Evolutionary conservation across 2,797 vertebrate species (phyloP).

Genomic region (Gymnoscopelus braueri): DNA sequence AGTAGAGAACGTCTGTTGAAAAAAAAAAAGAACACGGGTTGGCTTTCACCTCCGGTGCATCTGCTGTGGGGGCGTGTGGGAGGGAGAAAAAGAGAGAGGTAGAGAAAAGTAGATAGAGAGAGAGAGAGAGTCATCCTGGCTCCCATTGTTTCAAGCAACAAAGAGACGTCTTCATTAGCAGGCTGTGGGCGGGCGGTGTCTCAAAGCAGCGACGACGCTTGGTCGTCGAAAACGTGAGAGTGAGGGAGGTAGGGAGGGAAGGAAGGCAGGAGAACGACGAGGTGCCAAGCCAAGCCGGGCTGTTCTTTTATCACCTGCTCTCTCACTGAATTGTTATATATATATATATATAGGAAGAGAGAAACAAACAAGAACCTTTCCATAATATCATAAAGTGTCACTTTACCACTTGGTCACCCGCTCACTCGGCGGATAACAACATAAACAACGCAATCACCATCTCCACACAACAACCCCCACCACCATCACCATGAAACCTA

Average conservation of each 20-base stretch:
- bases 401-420: slow-evolving; percentile 38
- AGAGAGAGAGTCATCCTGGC: slow-evolving; percentile 68
- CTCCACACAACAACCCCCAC: slow-evolving; percentile 43
- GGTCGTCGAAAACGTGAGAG: slow-evolving; percentile 61
- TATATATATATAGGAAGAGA: neutral
- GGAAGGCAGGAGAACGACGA: slow-evolving; percentile 47
- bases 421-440: slow-evolving; percentile 25
- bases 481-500: slow-evolving; percentile 21
- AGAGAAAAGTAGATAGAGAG: neutral
- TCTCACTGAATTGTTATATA: slow-evolving; percentile 39
- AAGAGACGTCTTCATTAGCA: slow-evolving; percentile 81
- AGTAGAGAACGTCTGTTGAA: slow-evolving; percentile 51
- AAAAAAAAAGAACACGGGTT: slow-evolving; percentile 68
- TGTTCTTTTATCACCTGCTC: slow-evolving; percentile 78
- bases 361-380: slow-evolving; percentile 47
- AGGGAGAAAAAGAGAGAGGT: slow-evolving; percentile 42
- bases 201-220: slow-evolving; percentile 46
- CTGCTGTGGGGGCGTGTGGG: slow-evolving; percentile 79
- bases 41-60: slow-evolving; percentile 83
- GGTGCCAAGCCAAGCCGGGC: slow-evolving; percentile 75
- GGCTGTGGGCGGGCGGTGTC: slow-evolving; percentile 67
- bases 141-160: slow-evolving; percentile 81
- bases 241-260: slow-evolving; percentile 44
- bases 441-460: slow-evolving; percentile 33
- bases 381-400: slow-evolving; percentile 48